Percentiles rank a stretch among this genome's conserved stretches.
Conservation (phyloP, 2,113 vertebrate species). For the Silurus asotus region DNA sequence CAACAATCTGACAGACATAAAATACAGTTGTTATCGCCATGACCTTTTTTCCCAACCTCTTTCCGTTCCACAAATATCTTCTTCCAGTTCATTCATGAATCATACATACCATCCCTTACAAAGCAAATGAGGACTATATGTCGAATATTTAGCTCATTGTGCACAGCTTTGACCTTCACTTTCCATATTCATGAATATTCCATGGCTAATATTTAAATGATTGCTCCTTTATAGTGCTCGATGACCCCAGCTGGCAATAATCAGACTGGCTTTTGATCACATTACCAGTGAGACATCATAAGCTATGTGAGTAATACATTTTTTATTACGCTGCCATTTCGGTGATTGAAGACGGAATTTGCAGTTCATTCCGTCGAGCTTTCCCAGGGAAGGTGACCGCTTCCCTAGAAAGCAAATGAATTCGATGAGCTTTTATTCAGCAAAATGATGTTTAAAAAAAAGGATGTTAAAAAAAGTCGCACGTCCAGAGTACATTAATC, state of each 20-base stretch:
- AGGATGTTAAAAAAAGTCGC: not conserved
- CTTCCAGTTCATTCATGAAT: constrained; percentile 19
- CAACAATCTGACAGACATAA: not conserved
- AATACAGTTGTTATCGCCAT: constrained; percentile 13
- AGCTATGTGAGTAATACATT: constrained; percentile 43
- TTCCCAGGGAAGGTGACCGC: constrained; percentile 32
- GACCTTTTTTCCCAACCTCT: constrained; percentile 30
- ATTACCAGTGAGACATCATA: constrained; percentile 47
- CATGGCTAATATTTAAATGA: constrained; percentile 44
- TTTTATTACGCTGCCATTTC: constrained; percentile 38
- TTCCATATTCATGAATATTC: constrained; percentile 51
- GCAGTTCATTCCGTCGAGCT: constrained; percentile 33
- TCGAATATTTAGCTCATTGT: constrained; percentile 42
- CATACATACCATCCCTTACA: constrained; percentile 32
- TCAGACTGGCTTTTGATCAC: constrained; percentile 46
- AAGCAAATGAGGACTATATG: constrained; percentile 31
- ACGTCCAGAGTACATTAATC: not conserved
- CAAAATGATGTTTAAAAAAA: constrained; percentile 1
- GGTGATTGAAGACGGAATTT: constrained; percentile 41
- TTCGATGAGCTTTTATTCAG: constrained; percentile 31
- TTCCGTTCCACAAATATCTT: constrained; percentile 13
- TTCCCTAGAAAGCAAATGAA: constrained; percentile 6
- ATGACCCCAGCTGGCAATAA: constrained; percentile 51
- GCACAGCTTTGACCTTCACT: constrained; percentile 49
- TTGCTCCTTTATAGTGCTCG: constrained; percentile 38